phyloP scores from a whole-genome alignment of 2,888 invertebrate species.

The Idaea biselata region DNA sequence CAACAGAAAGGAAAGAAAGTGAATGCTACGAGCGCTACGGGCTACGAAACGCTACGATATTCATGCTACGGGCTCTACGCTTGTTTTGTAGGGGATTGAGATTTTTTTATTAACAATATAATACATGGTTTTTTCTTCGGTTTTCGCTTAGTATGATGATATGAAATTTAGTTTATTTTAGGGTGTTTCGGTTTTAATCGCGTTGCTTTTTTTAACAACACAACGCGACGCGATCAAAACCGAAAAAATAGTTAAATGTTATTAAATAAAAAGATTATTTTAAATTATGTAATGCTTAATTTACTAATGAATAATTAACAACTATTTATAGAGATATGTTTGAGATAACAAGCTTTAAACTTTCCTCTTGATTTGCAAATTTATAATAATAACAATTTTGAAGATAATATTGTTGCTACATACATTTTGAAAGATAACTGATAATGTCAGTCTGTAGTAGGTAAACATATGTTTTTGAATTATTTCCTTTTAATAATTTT shows the following conservation, averaged over 20 bases:
- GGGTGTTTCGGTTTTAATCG: too few relatives aligned
- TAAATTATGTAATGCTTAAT: neutral
- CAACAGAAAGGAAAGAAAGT: conserved; percentile 22
- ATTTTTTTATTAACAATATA: too few relatives aligned
- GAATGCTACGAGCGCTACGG: conserved; percentile 20
- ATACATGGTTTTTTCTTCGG: too few relatives aligned
- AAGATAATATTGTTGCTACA: neutral
- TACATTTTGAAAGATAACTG: neutral
- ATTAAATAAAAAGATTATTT: neutral
- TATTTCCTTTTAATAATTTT: neutral
- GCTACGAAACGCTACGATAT: conserved; percentile 25
- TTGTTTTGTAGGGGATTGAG: neutral
- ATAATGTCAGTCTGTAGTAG: neutral
- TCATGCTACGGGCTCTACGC: neutral
- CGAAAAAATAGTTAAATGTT: neutral
- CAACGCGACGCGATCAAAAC: too few relatives aligned
- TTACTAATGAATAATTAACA: neutral
- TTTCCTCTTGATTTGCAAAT: neutral
- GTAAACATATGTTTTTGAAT: neutral
- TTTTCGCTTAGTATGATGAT: too few relatives aligned
- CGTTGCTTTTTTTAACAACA: too few relatives aligned
- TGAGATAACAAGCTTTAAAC: neutral
- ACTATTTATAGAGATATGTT: neutral
- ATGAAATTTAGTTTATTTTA: too few relatives aligned
- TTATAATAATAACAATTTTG: too few relatives aligned